Base-by-base conservation (phyloP, 2,888 invertebrate species). In the Spilarctia lutea region DNA sequence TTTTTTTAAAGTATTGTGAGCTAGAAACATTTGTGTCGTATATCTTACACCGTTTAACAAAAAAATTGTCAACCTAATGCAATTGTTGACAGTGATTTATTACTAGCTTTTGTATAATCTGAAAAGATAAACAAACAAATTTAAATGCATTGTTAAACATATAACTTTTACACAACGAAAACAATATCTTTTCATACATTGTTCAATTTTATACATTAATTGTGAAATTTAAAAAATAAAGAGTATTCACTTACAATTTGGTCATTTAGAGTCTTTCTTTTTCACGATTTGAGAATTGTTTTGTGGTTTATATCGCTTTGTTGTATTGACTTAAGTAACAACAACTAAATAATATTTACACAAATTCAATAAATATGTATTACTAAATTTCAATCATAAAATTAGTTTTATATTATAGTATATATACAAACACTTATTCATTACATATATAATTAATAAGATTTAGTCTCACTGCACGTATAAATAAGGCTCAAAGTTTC, bases 41-140 rank as follows among this genome's bases (percentile, higher is more conserved):
- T 77, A 84, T 78, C 75, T 72, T 65, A 68, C 82, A 83, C 81
- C 83, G 80, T 87, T 84, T 84, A 81, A 80, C 80, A 80, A 79
- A 83, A 90, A 87, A 90, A 90, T 91, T 91, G 93, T 92, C 91
- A 91, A 91, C 89, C 85, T 86, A 72, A 75, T 79, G 79, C 85
- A 82, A 86, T 92, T 90, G 91, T 92, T 89, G 90, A 91, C 91
- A 91, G 86, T 93, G 94, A 95, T 94, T 93, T 92, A 94, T 93
- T 84, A 78, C 86, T 88, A 18, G 87, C 85, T 88, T 91, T 93
- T 86, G 85, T 84, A 75, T 82, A 84, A 67, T 39, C 73, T 75
- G 75, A 75, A 75, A 72, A 81, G 86, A 72, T 78, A 78, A 83
- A 86, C 86, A 86, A 86, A 87, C 83, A 83, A 74, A 78, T 79